Base-by-base conservation (phyloP, 2,797 vertebrate genomes). In the Tympanoctomys barrerae region DNA sequence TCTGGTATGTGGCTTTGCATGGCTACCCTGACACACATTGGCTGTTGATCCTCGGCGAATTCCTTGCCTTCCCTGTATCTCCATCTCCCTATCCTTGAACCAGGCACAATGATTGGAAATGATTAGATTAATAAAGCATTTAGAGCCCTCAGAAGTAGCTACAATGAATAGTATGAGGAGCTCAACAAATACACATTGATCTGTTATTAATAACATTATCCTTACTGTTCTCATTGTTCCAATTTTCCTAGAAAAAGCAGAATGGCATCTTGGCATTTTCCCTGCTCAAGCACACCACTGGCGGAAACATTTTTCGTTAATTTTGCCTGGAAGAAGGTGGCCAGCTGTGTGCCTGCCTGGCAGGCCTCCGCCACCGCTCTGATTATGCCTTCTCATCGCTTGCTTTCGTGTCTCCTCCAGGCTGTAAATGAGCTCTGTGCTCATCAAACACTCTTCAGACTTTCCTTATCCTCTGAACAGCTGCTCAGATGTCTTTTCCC, bases 291-390 rank as follows among this genome's bases (percentile, higher is more conserved):
- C 92, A 90, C 46, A 57, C 62, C 82, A 92, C 92, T 90, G 92
- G 95, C 94, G 87, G 87, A 94, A 95, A 90, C 78, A 86, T 21
- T 90, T 94, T 95, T 68, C 93, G 95, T 85, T 93, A 94, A 82
- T 82, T 86, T 94, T 95, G 49, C 49, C 88, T 90, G n/a, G 64
- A 86, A 52, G 91, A 87, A 90, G 90, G 78, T 88, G 89, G 88
- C 79, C 88, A 68, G 31, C 89, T 87, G 73, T 52, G 80, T 71
- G 64, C 85, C 90, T 90, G 92, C 64, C 81, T 78, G 46, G 26
- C 12, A 36, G 71, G 64, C 8, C 62, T 88, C 90, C 90, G 91
- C 93, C 19, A 64, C 95, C 26, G 90, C 77, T 89, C 89, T 95
- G 88, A 92, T 92, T 82, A 70, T 86, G 82, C 70, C 77, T 87